Conservation (phyloP, 2,888 invertebrate species). For the Anoplius nigerrimus region DNA sequence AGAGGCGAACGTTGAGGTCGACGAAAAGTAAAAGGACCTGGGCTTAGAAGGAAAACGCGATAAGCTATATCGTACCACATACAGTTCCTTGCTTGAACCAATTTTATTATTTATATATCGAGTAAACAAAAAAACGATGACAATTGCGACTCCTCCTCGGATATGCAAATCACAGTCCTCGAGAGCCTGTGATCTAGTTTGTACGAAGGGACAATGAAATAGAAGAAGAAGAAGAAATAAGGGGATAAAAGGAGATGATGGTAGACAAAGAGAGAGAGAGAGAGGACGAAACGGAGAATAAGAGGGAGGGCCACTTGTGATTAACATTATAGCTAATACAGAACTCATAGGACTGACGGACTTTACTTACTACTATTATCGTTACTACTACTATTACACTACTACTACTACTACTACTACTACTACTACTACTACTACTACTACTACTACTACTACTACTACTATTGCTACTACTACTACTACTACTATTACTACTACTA, state of each 20-base stretch:
- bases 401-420: slow-evolving; percentile 44
- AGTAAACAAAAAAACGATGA: slow-evolving; percentile 1
- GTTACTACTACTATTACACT: slow-evolving; percentile 7
- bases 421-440: slow-evolving; percentile 39
- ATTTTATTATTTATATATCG: slow-evolving; percentile 59
- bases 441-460: slow-evolving; percentile 37
- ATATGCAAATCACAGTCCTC: slow-evolving; percentile 51
- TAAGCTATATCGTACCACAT: slow-evolving; percentile 39
- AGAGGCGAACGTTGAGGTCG: neutral
- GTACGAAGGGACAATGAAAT: slow-evolving; percentile 20
- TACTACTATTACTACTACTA: slow-evolving; percentile 38
- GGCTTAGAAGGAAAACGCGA: neutral
- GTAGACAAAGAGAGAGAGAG: slow-evolving; percentile 16
- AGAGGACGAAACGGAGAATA: slow-evolving; percentile 42
- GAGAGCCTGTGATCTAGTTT: slow-evolving; percentile 53
- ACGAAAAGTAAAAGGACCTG: no score
- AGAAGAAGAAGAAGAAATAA: slow-evolving; percentile 22
- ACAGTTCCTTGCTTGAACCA: slow-evolving; percentile 70
- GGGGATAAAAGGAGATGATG: slow-evolving; percentile 45
- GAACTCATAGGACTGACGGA: slow-evolving; percentile 70
- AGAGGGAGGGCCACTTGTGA: slow-evolving; percentile 58
- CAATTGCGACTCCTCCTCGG: neutral
- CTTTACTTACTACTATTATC: slow-evolving; percentile 57
- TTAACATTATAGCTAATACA: slow-evolving; percentile 59
- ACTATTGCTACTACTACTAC: neutral